Conservation (phyloP, 2,113 vertebrate species). For the Heterotilapia buettikoferi region DNA sequence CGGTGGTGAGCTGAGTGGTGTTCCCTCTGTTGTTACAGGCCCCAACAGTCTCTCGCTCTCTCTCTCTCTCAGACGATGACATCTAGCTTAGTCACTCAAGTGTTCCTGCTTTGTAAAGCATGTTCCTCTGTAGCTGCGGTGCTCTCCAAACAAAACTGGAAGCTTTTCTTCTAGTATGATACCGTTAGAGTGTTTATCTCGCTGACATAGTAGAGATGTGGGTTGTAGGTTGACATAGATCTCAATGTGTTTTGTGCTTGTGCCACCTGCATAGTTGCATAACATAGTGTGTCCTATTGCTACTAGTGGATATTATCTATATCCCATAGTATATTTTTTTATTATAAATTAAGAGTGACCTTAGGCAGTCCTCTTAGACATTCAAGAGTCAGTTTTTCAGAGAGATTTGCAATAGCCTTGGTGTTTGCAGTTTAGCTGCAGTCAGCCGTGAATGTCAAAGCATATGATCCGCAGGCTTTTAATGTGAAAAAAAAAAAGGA, state of each 20-base stretch:
- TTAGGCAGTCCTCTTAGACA: neutral
- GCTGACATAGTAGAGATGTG: neutral
- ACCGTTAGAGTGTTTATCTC: neutral
- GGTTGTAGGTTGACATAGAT: neutral
- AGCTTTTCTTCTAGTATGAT: neutral
- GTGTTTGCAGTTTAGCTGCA: neutral
- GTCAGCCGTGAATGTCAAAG: neutral
- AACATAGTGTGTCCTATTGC: neutral
- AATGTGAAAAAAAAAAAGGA: neutral
- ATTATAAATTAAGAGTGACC: neutral
- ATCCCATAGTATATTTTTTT: neutral
- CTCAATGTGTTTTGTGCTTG: neutral
- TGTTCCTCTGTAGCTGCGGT: conserved; percentile 11
- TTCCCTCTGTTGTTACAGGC: conserved; percentile 54
- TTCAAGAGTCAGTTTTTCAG: neutral
- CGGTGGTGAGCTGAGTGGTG: conserved; percentile 20
- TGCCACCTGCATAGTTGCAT: neutral
- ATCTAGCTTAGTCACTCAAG: conserved; percentile 63
- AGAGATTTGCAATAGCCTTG: neutral
- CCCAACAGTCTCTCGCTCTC: conserved; percentile 18
- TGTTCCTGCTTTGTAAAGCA: conserved; percentile 48
- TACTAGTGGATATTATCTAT: neutral
- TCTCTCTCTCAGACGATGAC: conserved; percentile 55
- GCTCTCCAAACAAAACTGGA: conserved; percentile 20
- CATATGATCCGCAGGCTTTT: conserved; percentile 23